These are phyloP conservation scores for Acestrorhynchus altus DNA, from an alignment of 2,797 vertebrate species.

Conservation along the genomic window DNA sequence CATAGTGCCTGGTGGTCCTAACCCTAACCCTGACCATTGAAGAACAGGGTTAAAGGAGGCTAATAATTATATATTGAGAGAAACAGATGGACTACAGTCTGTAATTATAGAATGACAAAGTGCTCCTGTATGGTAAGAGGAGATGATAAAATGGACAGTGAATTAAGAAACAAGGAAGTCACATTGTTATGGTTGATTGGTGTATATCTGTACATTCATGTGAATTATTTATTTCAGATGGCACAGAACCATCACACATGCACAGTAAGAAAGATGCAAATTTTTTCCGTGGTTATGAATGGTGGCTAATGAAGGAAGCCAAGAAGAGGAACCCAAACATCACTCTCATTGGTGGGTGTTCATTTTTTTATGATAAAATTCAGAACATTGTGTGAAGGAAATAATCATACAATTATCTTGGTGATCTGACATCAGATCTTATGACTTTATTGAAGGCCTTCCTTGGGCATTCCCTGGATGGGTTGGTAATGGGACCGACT, in stretches of 20 bases:
- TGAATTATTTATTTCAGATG: slow-evolving; percentile 76
- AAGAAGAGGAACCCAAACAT: slow-evolving; percentile 94
- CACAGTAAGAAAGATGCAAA: slow-evolving; percentile 90
- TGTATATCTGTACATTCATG: neutral
- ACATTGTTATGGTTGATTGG: too few species aligned
- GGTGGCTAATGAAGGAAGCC: slow-evolving; percentile 99
- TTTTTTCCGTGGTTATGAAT: slow-evolving; percentile 95
- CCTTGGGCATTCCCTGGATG: slow-evolving; percentile 96
- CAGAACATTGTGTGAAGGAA: neutral
- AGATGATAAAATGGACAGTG: too few species aligned
- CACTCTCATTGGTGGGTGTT: slow-evolving; percentile 73
- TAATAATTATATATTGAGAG: too few species aligned
- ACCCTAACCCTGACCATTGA: too few species aligned
- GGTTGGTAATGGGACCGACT: slow-evolving; percentile 88
- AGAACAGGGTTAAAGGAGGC: too few species aligned
- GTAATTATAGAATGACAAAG: too few species aligned
- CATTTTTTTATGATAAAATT: neutral
- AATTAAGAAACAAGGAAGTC: too few species aligned
- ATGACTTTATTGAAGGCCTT: slow-evolving; percentile 76
- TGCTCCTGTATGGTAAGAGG: too few species aligned
- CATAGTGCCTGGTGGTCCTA: too few species aligned
- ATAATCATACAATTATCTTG: neutral
- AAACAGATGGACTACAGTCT: too few species aligned
- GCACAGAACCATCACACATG: slow-evolving; percentile 97
- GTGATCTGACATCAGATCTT: neutral